A percentile compares a stretch with the other conserved stretches of the same genome.
These are phyloP conservation scores for Ophion ventricosus DNA, from an alignment of 2,888 invertebrate species.

Conservation along the genomic window DNA sequence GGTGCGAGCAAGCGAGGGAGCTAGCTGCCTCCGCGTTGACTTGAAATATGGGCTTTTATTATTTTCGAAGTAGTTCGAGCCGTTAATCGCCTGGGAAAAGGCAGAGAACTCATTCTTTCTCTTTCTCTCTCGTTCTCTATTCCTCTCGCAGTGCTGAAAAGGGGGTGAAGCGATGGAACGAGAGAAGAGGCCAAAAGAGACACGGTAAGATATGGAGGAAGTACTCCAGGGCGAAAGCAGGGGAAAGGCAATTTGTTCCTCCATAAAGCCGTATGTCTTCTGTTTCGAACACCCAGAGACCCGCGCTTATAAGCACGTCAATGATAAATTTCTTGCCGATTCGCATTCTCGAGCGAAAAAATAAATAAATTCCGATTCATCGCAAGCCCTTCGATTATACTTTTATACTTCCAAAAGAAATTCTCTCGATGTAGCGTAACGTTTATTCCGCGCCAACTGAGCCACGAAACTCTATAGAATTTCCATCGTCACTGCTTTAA, in stretches of 20 bases:
- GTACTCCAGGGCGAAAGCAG: slow-evolving; percentile 37
- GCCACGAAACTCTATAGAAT: too few species aligned
- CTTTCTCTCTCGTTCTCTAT: slow-evolving; percentile 12
- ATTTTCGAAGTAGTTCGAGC: slow-evolving; percentile 75
- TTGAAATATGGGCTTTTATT: slow-evolving; percentile 79
- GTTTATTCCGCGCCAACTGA: not conserved
- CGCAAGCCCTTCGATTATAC: slow-evolving; percentile 3
- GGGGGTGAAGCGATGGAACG: slow-evolving; percentile 47
- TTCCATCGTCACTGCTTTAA: too few species aligned
- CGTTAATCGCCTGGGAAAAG: slow-evolving; percentile 72
- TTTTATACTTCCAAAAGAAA: slow-evolving; percentile 28
- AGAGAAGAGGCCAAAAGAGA: slow-evolving; percentile 63
- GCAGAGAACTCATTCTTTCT: slow-evolving; percentile 35
- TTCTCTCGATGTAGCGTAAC: slow-evolving; percentile 2
- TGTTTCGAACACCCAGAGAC: slow-evolving; percentile 59
- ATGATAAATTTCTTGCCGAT: slow-evolving; percentile 63
- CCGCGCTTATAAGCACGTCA: slow-evolving; percentile 46
- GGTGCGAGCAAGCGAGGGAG: slow-evolving; percentile 52
- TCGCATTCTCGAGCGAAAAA: slow-evolving; percentile 35
- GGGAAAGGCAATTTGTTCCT: slow-evolving; percentile 66
- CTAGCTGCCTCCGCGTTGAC: slow-evolving; percentile 64
- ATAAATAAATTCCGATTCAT: slow-evolving; percentile 18
- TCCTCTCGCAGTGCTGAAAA: slow-evolving; percentile 6
- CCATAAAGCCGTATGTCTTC: slow-evolving; percentile 61
- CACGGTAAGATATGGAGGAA: slow-evolving; percentile 50